A percentile compares a stretch with the other conserved stretches of the same genome.
Evolutionary conservation across 2,113 vertebrate genomes (phyloP).

Genomic region (Chaetorhynchus papuensis): DNA sequence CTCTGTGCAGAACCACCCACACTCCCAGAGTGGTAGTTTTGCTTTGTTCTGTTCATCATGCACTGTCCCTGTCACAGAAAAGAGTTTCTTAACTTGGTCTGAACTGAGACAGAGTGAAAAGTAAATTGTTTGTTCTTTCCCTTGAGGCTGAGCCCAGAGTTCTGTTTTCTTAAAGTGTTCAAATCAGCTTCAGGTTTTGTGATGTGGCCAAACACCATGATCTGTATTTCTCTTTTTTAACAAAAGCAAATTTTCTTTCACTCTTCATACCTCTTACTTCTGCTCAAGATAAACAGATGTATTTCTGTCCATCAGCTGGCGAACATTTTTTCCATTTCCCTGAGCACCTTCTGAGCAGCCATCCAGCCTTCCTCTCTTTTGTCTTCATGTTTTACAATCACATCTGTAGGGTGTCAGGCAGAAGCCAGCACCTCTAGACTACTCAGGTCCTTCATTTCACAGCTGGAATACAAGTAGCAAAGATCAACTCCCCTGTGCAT

Average conservation of each 20-base stretch:
- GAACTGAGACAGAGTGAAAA: neutral
- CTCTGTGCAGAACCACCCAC: neutral
- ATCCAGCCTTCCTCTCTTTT: neutral
- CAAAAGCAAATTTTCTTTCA: neutral
- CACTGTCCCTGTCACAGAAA: neutral
- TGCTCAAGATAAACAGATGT: neutral
- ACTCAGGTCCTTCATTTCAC: neutral
- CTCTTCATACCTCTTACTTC: neutral
- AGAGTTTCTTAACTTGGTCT: neutral
- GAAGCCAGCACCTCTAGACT: neutral
- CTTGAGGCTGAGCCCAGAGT: neutral
- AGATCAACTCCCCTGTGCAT: neutral
- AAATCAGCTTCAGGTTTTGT: neutral
- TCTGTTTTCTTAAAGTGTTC: conserved; percentile 1
- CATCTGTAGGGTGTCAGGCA: neutral
- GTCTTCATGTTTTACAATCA: neutral
- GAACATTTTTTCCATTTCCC: neutral
- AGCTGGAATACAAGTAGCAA: neutral
- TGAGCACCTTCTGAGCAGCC: neutral
- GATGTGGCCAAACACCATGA: neutral
- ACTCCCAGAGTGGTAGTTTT: neutral
- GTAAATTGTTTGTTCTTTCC: conserved; percentile 18
- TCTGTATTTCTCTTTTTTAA: neutral
- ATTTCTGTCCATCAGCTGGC: neutral
- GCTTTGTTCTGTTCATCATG: neutral